Evolutionary conservation across 2,888 invertebrate species (phyloP).

Genomic region (Watsonalla binaria): DNA sequence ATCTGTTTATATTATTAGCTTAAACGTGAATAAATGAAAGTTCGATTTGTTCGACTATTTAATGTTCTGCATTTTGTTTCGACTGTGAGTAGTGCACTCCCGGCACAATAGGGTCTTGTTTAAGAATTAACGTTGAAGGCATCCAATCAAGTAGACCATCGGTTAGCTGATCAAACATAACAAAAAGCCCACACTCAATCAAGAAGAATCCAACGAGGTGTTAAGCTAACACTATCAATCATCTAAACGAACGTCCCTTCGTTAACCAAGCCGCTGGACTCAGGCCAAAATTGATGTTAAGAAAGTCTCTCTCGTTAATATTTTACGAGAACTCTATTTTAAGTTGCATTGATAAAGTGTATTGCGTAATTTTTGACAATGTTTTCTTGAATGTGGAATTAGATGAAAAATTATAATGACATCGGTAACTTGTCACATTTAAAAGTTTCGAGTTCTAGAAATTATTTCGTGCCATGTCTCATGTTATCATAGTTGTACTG

Average conservation of each 20-base stretch:
- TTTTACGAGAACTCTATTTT: constrained; percentile 24
- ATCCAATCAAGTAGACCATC: constrained; percentile 65
- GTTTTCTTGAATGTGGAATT: constrained; percentile 10
- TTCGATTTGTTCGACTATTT: background rate
- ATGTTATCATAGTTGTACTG: too few species aligned
- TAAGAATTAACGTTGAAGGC: constrained; percentile 66
- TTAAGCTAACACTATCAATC: constrained; percentile 72
- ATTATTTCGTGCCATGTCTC: too few species aligned
- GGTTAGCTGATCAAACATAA: constrained; percentile 73
- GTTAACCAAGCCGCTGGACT: constrained; percentile 25
- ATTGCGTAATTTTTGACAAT: constrained; percentile 1
- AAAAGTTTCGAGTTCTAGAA: too few species aligned
- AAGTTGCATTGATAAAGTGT: background rate
- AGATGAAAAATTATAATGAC: too few species aligned
- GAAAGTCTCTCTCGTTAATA: constrained; percentile 68
- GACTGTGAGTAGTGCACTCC: constrained; percentile 15
- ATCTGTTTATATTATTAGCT: too few species aligned
- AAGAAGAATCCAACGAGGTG: constrained; percentile 68
- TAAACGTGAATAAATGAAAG: background rate
- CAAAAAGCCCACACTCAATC: constrained; percentile 75
- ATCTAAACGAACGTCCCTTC: constrained; percentile 33
- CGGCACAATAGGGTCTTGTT: constrained; percentile 63
- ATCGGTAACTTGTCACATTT: too few species aligned
- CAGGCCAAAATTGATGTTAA: constrained; percentile 32
- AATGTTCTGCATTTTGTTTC: constrained; percentile 8